Conservation (phyloP, 2,113 vertebrate species). For the Amblyopsis rosae region DNA sequence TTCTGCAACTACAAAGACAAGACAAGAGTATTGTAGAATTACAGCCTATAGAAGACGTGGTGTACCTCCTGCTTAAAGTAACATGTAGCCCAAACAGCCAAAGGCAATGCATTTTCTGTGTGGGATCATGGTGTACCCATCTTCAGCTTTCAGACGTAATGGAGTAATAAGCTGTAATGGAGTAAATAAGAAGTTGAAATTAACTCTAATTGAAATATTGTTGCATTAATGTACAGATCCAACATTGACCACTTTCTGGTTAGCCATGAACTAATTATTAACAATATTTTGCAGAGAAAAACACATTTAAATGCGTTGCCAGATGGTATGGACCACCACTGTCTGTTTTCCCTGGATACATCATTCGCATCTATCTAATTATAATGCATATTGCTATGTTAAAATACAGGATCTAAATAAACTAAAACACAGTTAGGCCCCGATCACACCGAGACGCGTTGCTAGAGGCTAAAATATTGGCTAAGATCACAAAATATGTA, state of each 20-base stretch:
- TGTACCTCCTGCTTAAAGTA: neutral
- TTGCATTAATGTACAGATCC: neutral
- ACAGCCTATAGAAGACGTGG: neutral
- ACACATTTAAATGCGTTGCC: too few relatives aligned
- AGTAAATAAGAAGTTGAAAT: slow-evolving; percentile 1
- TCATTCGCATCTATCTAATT: too few relatives aligned
- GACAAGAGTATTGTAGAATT: slow-evolving; percentile 4
- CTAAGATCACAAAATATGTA: too few relatives aligned
- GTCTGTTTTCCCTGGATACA: too few relatives aligned
- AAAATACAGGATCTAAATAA: neutral
- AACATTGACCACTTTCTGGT: too few relatives aligned
- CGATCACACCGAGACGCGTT: too few relatives aligned
- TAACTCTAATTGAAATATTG: neutral
- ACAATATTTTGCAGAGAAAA: too few relatives aligned
- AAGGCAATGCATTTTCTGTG: neutral
- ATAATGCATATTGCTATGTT: too few relatives aligned
- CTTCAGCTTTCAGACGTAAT: neutral
- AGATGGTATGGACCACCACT: too few relatives aligned
- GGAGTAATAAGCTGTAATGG: neutral
- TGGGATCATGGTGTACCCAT: neutral
- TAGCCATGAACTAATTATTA: too few relatives aligned
- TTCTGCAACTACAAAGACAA: neutral
- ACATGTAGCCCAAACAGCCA: neutral
- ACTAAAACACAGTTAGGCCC: neutral
- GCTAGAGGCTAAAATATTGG: too few relatives aligned